These are phyloP conservation scores for Heloderma charlesbogerti DNA, from an alignment of 2,113 vertebrate genomes.

Conservation along the genomic window DNA sequence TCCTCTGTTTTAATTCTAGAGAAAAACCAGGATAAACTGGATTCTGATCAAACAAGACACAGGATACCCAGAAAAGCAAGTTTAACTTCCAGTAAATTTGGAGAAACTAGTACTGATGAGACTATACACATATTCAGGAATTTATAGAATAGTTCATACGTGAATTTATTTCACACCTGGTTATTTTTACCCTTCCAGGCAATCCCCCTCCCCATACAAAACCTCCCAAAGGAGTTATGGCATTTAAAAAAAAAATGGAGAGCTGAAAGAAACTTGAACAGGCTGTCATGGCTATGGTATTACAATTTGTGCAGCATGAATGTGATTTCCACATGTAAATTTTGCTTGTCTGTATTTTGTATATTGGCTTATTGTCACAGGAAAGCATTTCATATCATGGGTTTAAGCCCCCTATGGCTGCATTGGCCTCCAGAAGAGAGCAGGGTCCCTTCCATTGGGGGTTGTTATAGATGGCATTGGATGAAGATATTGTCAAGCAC, in stretches of 20 bases:
- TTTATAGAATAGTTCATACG: neutral
- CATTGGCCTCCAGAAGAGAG: neutral
- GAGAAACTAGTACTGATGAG: neutral
- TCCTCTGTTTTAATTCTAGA: accelerated
- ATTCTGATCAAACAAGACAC: accelerated
- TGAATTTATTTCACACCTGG: neutral
- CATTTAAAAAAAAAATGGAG: neutral
- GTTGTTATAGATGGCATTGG: neutral
- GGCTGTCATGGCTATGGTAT: neutral
- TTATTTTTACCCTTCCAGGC: neutral
- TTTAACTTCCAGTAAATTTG: neutral
- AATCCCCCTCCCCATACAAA: neutral
- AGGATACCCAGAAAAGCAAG: neutral
- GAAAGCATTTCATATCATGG: neutral
- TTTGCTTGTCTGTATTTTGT: neutral
- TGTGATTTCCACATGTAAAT: neutral
- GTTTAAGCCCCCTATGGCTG: neutral
- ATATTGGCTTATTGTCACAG: neutral
- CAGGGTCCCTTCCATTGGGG: neutral
- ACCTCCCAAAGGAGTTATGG: neutral
- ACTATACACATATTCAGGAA: conserved; percentile 3
- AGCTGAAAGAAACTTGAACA: neutral
- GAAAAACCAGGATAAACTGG: neutral
- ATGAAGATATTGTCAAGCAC: neutral
- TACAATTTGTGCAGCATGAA: neutral